Evolutionary conservation across 1,140 invertebrate genomes (phyloP).

Genomic region (Halictus rubicundus): DNA sequence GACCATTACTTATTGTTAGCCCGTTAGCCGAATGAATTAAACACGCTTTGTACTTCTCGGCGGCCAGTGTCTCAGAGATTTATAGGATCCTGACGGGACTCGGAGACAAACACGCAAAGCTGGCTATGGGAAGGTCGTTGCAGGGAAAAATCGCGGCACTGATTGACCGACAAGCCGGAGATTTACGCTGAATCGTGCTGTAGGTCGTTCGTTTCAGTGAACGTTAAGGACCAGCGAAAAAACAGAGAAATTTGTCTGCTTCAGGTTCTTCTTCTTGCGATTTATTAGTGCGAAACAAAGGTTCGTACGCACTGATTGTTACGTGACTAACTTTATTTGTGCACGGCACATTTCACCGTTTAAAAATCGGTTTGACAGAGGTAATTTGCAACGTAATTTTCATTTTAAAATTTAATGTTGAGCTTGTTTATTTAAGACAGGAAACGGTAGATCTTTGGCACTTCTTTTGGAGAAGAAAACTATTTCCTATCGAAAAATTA

Average conservation of each 20-base stretch:
- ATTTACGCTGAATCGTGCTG: slow-evolving; percentile 2
- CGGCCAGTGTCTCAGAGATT: slow-evolving; percentile 6
- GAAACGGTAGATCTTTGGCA: too few species aligned
- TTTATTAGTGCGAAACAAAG: neutral
- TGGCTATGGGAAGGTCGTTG: neutral
- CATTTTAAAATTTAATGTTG: too few species aligned
- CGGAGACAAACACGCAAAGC: slow-evolving; percentile 14
- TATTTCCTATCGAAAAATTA: too few species aligned
- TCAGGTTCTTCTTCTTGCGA: neutral
- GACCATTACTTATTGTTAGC: slow-evolving; percentile 31
- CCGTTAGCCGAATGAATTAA: slow-evolving; percentile 40
- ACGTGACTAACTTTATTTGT: too few species aligned
- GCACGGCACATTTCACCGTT: too few species aligned
- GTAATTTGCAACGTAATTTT: too few species aligned
- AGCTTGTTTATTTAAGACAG: too few species aligned
- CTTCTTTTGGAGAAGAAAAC: too few species aligned
- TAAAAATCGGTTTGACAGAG: too few species aligned
- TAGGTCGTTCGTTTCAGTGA: neutral
- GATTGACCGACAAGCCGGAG: slow-evolving; percentile 8
- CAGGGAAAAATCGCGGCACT: neutral
- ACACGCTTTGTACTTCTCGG: neutral
- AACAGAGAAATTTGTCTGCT: neutral
- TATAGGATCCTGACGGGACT: slow-evolving; percentile 2
- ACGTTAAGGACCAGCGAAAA: neutral
- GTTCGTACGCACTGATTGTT: too few species aligned